Evolutionary conservation across 2,797 vertebrate species (phyloP).

Genomic region (Odontamblyopus lacepedii): DNA sequence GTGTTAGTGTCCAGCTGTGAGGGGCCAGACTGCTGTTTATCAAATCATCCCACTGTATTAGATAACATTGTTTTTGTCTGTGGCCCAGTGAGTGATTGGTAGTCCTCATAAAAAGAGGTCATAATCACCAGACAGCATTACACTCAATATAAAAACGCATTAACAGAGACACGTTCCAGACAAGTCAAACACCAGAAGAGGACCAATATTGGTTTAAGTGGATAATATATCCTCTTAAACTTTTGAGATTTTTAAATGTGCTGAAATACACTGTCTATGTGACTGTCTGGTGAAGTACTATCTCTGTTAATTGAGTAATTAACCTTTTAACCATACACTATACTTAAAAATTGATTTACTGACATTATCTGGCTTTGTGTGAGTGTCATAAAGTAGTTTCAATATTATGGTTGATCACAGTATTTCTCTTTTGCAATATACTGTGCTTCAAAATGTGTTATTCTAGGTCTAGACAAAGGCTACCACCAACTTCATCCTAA

Average conservation of each 20-base stretch:
- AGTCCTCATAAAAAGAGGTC: constrained; percentile 48
- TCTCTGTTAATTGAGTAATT: neutral
- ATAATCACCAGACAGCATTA: constrained; percentile 33
- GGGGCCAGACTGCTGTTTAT: constrained; percentile 34
- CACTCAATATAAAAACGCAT: neutral
- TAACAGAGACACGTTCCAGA: neutral
- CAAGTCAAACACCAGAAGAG: neutral
- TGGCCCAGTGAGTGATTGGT: constrained; percentile 26
- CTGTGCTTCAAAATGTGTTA: no score
- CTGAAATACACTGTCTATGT: neutral
- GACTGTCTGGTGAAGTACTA: neutral
- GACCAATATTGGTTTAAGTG: neutral
- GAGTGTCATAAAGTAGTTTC: no score
- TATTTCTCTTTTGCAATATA: no score
- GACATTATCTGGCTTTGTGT: no score
- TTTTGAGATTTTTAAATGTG: neutral
- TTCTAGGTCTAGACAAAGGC: no score
- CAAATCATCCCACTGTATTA: constrained; percentile 19
- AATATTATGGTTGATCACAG: no score
- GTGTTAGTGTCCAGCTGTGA: constrained; percentile 35
- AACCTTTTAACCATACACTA: no score
- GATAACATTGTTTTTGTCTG: constrained; percentile 8
- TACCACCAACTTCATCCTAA: no score
- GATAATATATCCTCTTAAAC: neutral
- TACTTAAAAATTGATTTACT: no score